Percentiles rank a stretch among this genome's conserved stretches.
Conservation (phyloP, 2,113 vertebrate genomes). For the Catharus minimus region DNA sequence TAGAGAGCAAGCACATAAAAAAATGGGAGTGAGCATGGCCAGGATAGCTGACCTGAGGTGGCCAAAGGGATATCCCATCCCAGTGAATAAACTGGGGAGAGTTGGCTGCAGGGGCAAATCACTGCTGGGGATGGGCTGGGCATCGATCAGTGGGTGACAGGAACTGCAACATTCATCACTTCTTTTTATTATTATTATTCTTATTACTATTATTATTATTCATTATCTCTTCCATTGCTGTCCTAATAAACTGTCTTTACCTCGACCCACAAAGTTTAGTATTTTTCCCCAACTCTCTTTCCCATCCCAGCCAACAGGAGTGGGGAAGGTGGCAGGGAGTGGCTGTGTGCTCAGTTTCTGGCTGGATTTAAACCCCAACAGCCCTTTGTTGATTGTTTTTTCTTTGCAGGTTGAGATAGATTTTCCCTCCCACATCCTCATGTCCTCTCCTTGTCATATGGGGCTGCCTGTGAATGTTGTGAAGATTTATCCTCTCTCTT, state of each 20-base stretch:
- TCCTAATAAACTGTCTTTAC: not conserved
- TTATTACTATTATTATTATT: not conserved
- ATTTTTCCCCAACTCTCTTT: not conserved
- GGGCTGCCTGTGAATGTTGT: not conserved
- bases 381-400: not conserved
- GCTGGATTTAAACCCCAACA: not conserved
- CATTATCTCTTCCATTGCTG: not conserved
- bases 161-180: not conserved
- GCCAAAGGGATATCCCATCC: not conserved
- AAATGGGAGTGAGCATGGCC: not conserved
- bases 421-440: not conserved
- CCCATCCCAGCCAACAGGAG: accelerated
- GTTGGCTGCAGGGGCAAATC: not conserved
- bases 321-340: accelerated
- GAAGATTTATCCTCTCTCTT: not conserved
- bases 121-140: not conserved
- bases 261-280: not conserved
- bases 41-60: not conserved
- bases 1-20: not conserved
- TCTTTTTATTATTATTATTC: not conserved
- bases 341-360: not conserved
- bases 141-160: accelerated
- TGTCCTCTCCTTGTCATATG: not conserved
- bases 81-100: not conserved
- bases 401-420: not conserved